Evolutionary conservation across 2,888 invertebrate species (phyloP), one percentile per base, ranked within the genome.

Genomic region (Apodemia zela): DNA sequence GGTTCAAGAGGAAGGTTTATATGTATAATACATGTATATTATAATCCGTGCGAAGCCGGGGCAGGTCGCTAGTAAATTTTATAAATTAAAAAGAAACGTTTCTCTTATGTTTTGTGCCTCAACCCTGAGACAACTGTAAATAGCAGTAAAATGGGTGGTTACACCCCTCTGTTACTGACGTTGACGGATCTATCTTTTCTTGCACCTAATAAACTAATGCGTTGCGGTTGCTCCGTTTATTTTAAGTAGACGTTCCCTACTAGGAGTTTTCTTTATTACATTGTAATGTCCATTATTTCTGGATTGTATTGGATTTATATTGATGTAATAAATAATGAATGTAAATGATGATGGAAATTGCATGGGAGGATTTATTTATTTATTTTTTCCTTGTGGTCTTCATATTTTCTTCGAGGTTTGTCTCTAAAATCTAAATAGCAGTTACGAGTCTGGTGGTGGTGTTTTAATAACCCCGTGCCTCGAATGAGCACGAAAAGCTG

Each of bases 201-300:
- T 81, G 82, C 83, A 87, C 88, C 87, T 85, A 87, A 89, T 90
- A 89, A 89, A 87, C 82, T 89, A 88, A 89, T 89, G 88, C 75
- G 73, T 72, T 72, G 73, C 69, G 73, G 71, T 69, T 33, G 66
- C 47, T 69, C 70, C 67, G 67, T 77, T 77, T 72, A 71, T 57
- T 71, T 72, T 74, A 64, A 70, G 71, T 71, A 72, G 70, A 72
- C 73, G 67, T 71, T 71, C 69, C 68, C 69, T 70, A 69, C 66
- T 68, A 63, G 67, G 61, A 66, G 65, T 65, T 66, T 58, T 68
- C 66, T 69, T 69, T 70, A 67, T 65, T 67, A 63, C 69, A 66
- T 58, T 45, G 68, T 70, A 68, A 69, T 66, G 64, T 59, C 59
- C 49, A 58, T 65, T 65, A 33, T 66, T 65, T 67, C 54, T 67